Evolutionary conservation across 2,888 invertebrate species (phyloP).

Genomic region (Brenthis daphne): DNA sequence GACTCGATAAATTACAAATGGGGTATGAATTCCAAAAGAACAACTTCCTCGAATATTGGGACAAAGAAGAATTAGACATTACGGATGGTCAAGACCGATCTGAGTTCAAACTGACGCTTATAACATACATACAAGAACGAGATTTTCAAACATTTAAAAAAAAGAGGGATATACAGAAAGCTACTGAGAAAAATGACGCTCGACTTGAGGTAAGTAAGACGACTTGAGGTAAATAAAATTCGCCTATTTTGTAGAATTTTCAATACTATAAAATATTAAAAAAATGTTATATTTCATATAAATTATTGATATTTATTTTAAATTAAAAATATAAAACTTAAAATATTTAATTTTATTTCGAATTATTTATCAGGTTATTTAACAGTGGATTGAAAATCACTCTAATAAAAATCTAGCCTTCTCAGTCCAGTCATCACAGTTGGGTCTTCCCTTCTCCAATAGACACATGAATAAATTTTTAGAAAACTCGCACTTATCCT

Average conservation of each 20-base stretch:
- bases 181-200: slow-evolving; percentile 68
- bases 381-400: background rate
- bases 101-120: slow-evolving; percentile 82
- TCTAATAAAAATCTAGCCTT: slow-evolving; percentile 31
- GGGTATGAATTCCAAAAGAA: slow-evolving; percentile 82
- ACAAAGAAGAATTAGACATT: slow-evolving; percentile 78
- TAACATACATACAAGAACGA: slow-evolving; percentile 82
- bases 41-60: slow-evolving; percentile 77
- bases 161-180: slow-evolving; percentile 55
- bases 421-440: slow-evolving; percentile 87
- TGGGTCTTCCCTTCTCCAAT: slow-evolving; percentile 86
- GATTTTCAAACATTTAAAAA: slow-evolving; percentile 59
- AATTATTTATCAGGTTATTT: background rate
- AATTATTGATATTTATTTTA: background rate
- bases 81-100: slow-evolving; percentile 76
- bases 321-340: background rate
- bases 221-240: background rate
- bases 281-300: background rate
- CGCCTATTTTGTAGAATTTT: background rate
- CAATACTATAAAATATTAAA: background rate
- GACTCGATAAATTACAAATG: slow-evolving; percentile 79
- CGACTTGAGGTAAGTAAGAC: slow-evolving; percentile 64
- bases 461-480: slow-evolving; percentile 85
- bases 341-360: background rate
- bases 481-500: slow-evolving; percentile 85